A percentile compares a stretch with the other conserved stretches of the same genome.
Evolutionary conservation across 2,113 vertebrate species (phyloP).

Genomic region (Scomber japonicus): DNA sequence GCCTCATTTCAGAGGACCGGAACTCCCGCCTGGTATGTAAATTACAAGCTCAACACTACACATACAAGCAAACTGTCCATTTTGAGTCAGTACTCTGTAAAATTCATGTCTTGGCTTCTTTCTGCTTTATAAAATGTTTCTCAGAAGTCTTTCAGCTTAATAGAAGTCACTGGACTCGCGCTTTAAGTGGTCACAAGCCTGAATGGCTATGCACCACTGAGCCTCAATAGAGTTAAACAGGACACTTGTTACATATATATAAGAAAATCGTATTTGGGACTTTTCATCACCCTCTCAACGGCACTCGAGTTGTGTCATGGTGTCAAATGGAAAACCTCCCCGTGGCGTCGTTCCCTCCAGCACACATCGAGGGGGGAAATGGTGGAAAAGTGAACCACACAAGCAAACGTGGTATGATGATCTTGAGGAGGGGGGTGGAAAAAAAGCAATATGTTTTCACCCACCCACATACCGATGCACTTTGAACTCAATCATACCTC

Average conservation of each 20-base stretch:
- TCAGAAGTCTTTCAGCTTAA: background rate
- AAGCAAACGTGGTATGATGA: background rate
- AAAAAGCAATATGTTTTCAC: slow-evolving; percentile 53
- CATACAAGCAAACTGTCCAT: too few species aligned
- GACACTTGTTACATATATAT: background rate
- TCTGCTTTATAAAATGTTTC: too few species aligned
- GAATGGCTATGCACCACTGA: background rate
- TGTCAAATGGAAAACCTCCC: slow-evolving; percentile 29
- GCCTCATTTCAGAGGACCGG: too few species aligned
- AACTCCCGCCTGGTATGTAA: too few species aligned
- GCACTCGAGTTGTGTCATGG: background rate
- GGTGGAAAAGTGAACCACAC: slow-evolving; percentile 30
- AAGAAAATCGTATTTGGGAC: background rate
- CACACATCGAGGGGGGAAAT: slow-evolving; percentile 11
- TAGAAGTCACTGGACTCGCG: background rate
- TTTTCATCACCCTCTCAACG: slow-evolving; percentile 14
- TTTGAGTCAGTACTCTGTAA: too few species aligned
- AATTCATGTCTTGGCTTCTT: too few species aligned
- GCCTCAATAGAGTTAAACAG: background rate
- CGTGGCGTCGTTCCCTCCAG: background rate
- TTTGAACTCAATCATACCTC: slow-evolving; percentile 75
- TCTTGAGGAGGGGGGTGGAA: slow-evolving; percentile 6
- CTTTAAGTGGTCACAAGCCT: background rate
- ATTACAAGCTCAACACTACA: too few species aligned
- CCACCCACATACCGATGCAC: slow-evolving; percentile 47